Base-by-base conservation (phyloP, 2,888 invertebrate genomes). In the Agonopterix heracliana region DNA sequence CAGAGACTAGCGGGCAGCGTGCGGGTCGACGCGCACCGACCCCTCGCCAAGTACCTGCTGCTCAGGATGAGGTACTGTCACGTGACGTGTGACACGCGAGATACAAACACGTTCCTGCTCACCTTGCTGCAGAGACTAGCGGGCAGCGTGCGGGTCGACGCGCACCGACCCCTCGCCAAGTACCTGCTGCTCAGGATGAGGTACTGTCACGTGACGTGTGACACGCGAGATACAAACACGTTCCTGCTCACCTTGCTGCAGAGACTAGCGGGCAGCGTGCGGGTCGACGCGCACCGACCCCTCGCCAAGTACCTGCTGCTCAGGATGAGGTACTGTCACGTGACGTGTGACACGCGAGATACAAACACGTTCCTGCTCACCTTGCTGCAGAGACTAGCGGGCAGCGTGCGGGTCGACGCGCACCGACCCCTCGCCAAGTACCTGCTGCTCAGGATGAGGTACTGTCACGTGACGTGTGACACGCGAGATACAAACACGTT, bases 231-330 rank as follows among this genome's bases (percentile, higher is more conserved):
- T n/a, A n/a, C n/a, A n/a, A n/a, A n/a, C n/a, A n/a, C n/a, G n/a
- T n/a, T n/a, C 0, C 90, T 97, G 26, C 89, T 94, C 35, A 73
- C 89, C 1, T 78, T 94, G 54, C 84, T 98, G 63, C 94, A 96
- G 67, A 90, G 92, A 52, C 82, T 98, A 38, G 90, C 92, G 9
- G 89, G 81, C 53, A 94, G 94, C 67, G 91, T 93, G 0, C 80
- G 95, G 35, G 92, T 96, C 42, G 95, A 96, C 63, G 94, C 96
- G 1, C 96, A 97, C 73, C 93, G 94, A 59, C 96, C 96, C 58
- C 90, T 98, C 40, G 90, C 97, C 8, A 86, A 91, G 12, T 98
- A 97, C 97, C 92, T 94, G 1, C 78, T 96, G 7, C 89, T 90
- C 9, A 94, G 95, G 68, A 95, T 93, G 74, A 93, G 92, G 78